These are phyloP conservation scores for Arrhamphus sclerolepis DNA, from an alignment of 2,797 vertebrate species.

Conservation along the genomic window DNA sequence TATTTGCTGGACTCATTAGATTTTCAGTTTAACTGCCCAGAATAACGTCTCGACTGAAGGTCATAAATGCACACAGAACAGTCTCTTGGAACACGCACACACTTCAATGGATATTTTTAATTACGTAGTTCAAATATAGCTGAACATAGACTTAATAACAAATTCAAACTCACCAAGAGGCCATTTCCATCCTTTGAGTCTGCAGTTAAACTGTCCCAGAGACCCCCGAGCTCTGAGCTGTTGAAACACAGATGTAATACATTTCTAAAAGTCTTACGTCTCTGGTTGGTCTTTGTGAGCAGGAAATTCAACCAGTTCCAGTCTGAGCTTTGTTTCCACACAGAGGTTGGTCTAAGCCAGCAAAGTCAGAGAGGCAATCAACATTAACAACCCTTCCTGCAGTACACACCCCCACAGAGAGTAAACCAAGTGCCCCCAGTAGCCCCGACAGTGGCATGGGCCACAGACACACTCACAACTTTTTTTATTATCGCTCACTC, in stretches of 20 bases:
- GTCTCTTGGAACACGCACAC: constrained; percentile 5
- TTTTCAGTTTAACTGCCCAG: constrained; percentile 1
- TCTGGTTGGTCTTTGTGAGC: constrained; percentile 11
- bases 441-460: constrained; percentile 47
- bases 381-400: constrained; percentile 36
- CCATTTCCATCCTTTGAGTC: constrained; percentile 25
- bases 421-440: constrained; percentile 62
- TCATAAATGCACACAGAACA: too few species aligned
- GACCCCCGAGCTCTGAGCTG: constrained; percentile 1
- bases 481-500: constrained; percentile 72
- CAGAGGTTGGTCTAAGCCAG: constrained; percentile 42
- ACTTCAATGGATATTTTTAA: constrained; percentile 28
- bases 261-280: constrained; percentile 39
- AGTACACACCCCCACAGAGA: constrained; percentile 41
- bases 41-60: background rate
- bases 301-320: constrained; percentile 34
- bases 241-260: constrained; percentile 36
- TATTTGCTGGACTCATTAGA: constrained; percentile 32
- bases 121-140: constrained; percentile 12
- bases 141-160: constrained; percentile 24
- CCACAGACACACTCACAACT: constrained; percentile 44
- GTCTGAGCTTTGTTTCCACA: constrained; percentile 31
- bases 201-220: constrained; percentile 11
- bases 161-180: constrained; percentile 50
- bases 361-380: constrained; percentile 53